These are phyloP conservation scores for Zhuqinia jingwanae DNA, from an alignment of 2,888 invertebrate species.

Conservation along the genomic window DNA sequence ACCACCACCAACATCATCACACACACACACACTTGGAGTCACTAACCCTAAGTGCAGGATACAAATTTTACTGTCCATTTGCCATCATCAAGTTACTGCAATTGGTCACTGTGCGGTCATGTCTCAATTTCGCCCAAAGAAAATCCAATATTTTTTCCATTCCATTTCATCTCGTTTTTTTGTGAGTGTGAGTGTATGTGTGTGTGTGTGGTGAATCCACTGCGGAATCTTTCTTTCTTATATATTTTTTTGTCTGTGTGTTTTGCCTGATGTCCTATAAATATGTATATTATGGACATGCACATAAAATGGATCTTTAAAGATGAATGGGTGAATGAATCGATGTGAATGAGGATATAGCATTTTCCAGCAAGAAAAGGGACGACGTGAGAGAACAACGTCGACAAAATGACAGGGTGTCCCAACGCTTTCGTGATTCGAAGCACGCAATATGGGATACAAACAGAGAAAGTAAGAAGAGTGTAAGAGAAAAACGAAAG, in stretches of 20 bases:
- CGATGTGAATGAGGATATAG: conserved; percentile 2
- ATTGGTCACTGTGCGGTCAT: conserved; percentile 57
- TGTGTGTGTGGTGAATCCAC: not conserved
- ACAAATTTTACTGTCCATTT: conserved; percentile 70
- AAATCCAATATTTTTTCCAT: conserved; percentile 69
- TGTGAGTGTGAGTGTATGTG: not conserved
- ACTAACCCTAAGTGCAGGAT: conserved; percentile 42
- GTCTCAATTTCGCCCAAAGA: conserved; percentile 58
- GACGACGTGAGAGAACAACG: conserved; percentile 37
- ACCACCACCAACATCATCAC: too few species aligned
- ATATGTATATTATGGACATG: not conserved
- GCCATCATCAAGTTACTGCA: conserved; percentile 55
- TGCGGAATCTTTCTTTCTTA: conserved; percentile 8
- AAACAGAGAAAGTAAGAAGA: not conserved
- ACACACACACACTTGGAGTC: not conserved
- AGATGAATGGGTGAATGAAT: conserved; percentile 52
- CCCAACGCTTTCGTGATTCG: not conserved
- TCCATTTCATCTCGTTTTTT: conserved; percentile 56
- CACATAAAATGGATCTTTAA: not conserved
- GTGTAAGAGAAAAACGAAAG: not conserved
- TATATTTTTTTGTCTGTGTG: too few species aligned
- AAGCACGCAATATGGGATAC: conserved; percentile 39
- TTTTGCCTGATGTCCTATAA: too few species aligned
- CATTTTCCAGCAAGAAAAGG: conserved; percentile 32
- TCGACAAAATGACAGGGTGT: conserved; percentile 53